These are phyloP conservation scores for Oncopeltus fasciatus DNA, from an alignment of 1,140 invertebrate species.

Conservation along the genomic window DNA sequence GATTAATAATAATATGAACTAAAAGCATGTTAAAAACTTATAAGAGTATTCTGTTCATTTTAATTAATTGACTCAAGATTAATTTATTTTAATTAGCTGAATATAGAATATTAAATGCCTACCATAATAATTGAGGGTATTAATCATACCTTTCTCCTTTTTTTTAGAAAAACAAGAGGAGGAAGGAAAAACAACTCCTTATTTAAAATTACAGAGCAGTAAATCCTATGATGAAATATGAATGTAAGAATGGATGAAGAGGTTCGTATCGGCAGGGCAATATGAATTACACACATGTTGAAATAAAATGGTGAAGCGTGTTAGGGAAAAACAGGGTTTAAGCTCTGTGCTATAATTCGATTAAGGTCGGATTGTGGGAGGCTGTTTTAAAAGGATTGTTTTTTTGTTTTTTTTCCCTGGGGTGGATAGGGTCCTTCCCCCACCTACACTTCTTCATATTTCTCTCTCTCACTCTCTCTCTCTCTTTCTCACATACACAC, in stretches of 20 bases:
- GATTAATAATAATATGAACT: no score
- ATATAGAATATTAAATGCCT: no score
- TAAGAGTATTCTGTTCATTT: no score
- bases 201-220: neutral
- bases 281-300: neutral
- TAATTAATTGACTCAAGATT: no score
- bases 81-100: no score
- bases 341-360: neutral
- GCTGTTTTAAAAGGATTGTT: conserved; percentile 3
- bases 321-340: neutral
- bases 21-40: no score
- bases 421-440: neutral
- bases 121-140: no score
- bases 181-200: neutral
- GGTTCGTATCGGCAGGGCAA: neutral
- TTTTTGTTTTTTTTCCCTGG: neutral
- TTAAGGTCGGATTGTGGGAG: neutral
- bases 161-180: no score
- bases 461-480: neutral
- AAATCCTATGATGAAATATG: neutral
- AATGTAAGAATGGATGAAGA: neutral
- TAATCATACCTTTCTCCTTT: no score
- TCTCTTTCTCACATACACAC: neutral
- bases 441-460: neutral
- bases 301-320: neutral